Evolutionary conservation across 2,797 vertebrate species (phyloP).

Genomic region (Epinephelus coioides): DNA sequence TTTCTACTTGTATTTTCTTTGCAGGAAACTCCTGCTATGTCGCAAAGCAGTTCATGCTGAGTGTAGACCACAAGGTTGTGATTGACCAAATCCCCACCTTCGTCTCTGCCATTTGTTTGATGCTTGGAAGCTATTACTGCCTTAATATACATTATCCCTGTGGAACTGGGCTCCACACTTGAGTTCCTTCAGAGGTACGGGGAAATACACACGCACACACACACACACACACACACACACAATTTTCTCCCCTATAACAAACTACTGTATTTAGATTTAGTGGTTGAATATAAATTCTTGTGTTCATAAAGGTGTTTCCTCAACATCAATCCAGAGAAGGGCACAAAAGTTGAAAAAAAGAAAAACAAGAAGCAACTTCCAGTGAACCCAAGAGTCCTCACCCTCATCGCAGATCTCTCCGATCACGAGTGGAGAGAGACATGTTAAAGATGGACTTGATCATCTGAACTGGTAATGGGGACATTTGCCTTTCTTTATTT

Average conservation of each 20-base stretch:
- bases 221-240: too few species aligned
- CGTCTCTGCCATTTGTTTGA: slow-evolving; percentile 48
- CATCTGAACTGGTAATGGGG: neutral
- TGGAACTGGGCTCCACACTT: slow-evolving; percentile 50
- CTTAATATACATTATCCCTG: slow-evolving; percentile 53
- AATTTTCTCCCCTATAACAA: neutral
- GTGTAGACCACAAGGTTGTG: slow-evolving; percentile 38
- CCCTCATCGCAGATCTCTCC: slow-evolving; percentile 23
- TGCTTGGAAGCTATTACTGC: slow-evolving; percentile 54
- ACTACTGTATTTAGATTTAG: neutral
- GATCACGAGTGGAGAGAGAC: slow-evolving; percentile 23
- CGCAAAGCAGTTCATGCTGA: slow-evolving; percentile 48
- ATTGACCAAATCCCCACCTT: slow-evolving; percentile 42
- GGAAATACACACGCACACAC: too few species aligned
- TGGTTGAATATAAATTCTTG: slow-evolving; percentile 34
- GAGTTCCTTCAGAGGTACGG: slow-evolving; percentile 55
- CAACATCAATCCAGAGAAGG: slow-evolving; percentile 57
- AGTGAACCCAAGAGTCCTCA: slow-evolving; percentile 38
- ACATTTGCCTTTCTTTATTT: too few species aligned
- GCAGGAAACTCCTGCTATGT: slow-evolving; percentile 52
- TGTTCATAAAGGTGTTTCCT: slow-evolving; percentile 56
- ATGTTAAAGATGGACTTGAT: slow-evolving; percentile 4
- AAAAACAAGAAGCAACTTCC: slow-evolving; percentile 49
- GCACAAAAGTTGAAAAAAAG: slow-evolving; percentile 54
- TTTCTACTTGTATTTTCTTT: slow-evolving; percentile 12